Conservation (phyloP, 2,888 invertebrate species). For the Philereme vetulata region DNA sequence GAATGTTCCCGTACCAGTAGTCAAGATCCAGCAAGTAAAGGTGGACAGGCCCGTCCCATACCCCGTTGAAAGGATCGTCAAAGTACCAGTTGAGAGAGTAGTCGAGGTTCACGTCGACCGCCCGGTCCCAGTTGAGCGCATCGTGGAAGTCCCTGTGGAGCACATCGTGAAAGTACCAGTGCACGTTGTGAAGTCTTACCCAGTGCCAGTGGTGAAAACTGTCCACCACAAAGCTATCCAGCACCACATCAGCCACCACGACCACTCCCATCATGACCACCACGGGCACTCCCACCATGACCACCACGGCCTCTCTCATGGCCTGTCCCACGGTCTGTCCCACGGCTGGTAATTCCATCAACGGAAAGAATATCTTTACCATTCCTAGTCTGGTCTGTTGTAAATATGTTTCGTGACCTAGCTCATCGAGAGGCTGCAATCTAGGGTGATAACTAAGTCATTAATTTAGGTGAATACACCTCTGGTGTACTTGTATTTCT, state of each 20-base stretch:
- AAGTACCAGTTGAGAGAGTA: conserved; percentile 82
- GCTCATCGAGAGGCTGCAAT: conserved; percentile 81
- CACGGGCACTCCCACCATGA: conserved; percentile 49
- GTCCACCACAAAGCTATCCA: conserved; percentile 69
- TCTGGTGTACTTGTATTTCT: conserved; percentile 58
- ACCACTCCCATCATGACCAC: conserved; percentile 46
- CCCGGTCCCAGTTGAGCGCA: conserved; percentile 80
- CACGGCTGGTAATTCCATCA: conserved; percentile 46
- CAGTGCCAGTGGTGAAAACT: conserved; percentile 73
- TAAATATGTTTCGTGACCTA: conserved; percentile 70
- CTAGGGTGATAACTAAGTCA: conserved; percentile 83
- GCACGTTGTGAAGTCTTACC: conserved; percentile 70
- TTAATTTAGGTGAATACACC: conserved; percentile 71
- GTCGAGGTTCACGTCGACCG: conserved; percentile 81
- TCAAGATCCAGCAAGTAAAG: conserved; percentile 81
- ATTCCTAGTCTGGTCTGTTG: conserved; percentile 67
- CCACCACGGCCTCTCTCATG: conserved; percentile 45
- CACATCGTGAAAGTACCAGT: conserved; percentile 78
- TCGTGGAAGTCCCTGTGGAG: conserved; percentile 81
- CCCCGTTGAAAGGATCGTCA: conserved; percentile 84
- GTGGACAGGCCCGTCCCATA: conserved; percentile 85
- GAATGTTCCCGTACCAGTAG: conserved; percentile 82
- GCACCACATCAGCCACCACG: conserved; percentile 51
- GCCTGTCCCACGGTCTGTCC: conserved; percentile 28
- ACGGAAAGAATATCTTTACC: conserved; percentile 38